phyloP scores from a whole-genome alignment of 2,797 vertebrate genomes.

The Chaetodon trifasciatus region DNA sequence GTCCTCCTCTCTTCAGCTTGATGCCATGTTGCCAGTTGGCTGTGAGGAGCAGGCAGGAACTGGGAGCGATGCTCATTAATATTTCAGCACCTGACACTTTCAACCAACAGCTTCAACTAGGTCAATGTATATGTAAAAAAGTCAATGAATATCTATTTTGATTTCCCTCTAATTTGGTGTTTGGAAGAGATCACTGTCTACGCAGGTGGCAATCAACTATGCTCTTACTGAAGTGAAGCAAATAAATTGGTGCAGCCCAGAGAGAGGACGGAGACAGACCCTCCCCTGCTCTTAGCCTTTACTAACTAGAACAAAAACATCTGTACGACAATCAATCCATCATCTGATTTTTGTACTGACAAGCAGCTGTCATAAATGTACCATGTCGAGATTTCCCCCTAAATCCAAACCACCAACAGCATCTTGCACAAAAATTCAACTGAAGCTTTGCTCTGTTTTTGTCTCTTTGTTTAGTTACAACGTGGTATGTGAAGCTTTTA shows the following conservation, averaged over 20 bases:
- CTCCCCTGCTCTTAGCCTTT: slow-evolving; percentile 7
- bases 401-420: not conserved
- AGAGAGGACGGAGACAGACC: slow-evolving; percentile 32
- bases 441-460: slow-evolving; percentile 3
- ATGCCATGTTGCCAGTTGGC: slow-evolving; percentile 89
- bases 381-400: not conserved
- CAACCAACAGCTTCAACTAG: slow-evolving; percentile 89
- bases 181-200: slow-evolving; percentile 75
- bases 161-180: slow-evolving; percentile 82
- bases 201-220: slow-evolving; percentile 76
- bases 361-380: slow-evolving; percentile 4
- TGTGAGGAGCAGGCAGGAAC: slow-evolving; percentile 86
- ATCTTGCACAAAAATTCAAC: slow-evolving; percentile 4
- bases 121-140: slow-evolving; percentile 90
- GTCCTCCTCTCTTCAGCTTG: slow-evolving; percentile 86
- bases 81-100: slow-evolving; percentile 90
- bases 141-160: slow-evolving; percentile 85
- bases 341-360: not conserved
- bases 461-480: slow-evolving; percentile 28
- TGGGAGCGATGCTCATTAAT: slow-evolving; percentile 89
- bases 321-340: slow-evolving; percentile 34
- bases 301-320: not conserved
- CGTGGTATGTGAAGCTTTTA: slow-evolving; percentile 30
- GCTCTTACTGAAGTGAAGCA: slow-evolving; percentile 63
- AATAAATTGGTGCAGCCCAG: slow-evolving; percentile 55